Conservation (phyloP, 2,113 vertebrate species). For the Holacanthus passer region DNA sequence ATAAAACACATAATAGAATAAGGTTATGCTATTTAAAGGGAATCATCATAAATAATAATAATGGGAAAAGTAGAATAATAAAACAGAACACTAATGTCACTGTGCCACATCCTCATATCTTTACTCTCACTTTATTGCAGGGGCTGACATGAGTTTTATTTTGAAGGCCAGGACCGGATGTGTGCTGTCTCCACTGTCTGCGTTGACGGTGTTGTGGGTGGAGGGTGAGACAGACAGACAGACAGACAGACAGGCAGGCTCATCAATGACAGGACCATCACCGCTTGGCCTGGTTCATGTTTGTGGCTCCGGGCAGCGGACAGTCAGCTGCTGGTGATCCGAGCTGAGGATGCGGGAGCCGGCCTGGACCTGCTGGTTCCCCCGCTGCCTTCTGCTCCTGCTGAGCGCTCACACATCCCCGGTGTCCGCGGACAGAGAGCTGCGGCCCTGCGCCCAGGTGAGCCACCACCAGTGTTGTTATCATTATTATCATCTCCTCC, state of each 20-base stretch:
- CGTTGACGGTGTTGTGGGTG: conserved; percentile 30
- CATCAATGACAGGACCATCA: conserved; percentile 54
- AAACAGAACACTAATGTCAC: not conserved
- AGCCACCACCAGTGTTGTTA: conserved; percentile 14
- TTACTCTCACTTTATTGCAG: not conserved
- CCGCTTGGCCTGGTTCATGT: conserved; percentile 43
- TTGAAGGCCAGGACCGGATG: conserved; percentile 43
- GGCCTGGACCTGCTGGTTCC: conserved; percentile 55
- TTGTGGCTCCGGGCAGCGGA: conserved; percentile 50
- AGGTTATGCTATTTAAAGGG: too few relatives aligned
- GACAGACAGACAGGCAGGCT: conserved; percentile 28
- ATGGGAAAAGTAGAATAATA: not conserved
- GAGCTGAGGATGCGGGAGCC: conserved; percentile 68
- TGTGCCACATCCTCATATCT: not conserved
- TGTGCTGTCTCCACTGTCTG: rapidly evolving
- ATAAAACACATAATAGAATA: not conserved
- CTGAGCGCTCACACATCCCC: conserved; percentile 48
- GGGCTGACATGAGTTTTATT: conserved; percentile 26
- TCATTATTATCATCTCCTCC: not conserved
- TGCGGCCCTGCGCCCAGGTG: conserved; percentile 76
- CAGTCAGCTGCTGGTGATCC: conserved; percentile 51
- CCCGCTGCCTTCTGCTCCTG: conserved; percentile 64
- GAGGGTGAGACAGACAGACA: not conserved
- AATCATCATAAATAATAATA: not conserved
- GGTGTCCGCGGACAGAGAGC: conserved; percentile 42